These are phyloP conservation scores for Leuciscus idus DNA, from an alignment of 2,113 vertebrate species.

Conservation along the genomic window DNA sequence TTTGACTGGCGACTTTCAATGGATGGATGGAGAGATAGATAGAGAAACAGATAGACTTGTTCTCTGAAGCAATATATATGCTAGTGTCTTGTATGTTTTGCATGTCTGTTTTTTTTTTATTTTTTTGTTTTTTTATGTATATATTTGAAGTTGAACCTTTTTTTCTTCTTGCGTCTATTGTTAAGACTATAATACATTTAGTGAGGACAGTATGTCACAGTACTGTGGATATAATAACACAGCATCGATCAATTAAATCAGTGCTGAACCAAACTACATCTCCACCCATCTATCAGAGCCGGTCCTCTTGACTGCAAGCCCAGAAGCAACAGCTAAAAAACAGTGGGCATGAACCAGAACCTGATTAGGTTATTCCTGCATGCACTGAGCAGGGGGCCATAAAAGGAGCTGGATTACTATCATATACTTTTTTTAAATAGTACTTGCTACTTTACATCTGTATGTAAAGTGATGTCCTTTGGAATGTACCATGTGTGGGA, in stretches of 20 bases:
- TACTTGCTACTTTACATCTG: neutral
- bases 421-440: neutral
- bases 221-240: neutral
- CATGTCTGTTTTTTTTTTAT: no score
- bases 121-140: no score
- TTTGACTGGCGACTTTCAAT: no score
- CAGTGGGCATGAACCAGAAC: conserved; percentile 22
- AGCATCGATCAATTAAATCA: neutral
- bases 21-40: no score
- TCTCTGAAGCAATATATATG: no score
- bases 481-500: neutral
- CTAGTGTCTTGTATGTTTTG: no score
- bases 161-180: neutral
- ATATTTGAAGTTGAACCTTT: neutral
- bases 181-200: neutral
- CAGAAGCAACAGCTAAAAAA: neutral
- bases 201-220: neutral
- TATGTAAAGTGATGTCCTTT: neutral
- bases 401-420: neutral
- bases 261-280: neutral
- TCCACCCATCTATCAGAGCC: neutral
- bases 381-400: neutral
- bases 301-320: neutral
- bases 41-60: no score
- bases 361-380: neutral